Evolutionary conservation across 2,888 invertebrate species (phyloP).

Genomic region (Thalpophila matura): DNA sequence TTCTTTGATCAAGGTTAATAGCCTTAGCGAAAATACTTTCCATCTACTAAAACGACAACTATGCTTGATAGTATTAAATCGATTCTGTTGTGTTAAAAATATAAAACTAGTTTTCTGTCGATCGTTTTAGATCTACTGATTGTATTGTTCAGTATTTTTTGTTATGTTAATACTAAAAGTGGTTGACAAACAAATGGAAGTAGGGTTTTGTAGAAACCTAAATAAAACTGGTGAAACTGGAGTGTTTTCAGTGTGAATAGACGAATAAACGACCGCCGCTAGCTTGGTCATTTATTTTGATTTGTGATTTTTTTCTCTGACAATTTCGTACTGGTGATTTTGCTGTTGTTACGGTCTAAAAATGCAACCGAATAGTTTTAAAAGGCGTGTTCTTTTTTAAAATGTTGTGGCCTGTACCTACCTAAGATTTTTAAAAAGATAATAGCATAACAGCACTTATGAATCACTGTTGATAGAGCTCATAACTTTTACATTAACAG

Average conservation of each 20-base stretch:
- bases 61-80: slow-evolving; percentile 47
- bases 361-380: neutral
- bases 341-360: slow-evolving; percentile 10
- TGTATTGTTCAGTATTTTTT: slow-evolving; percentile 19
- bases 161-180: slow-evolving; percentile 36
- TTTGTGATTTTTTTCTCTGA: slow-evolving; percentile 38
- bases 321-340: slow-evolving; percentile 23
- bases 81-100: slow-evolving; percentile 21
- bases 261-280: slow-evolving; percentile 41
- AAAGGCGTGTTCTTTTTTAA: slow-evolving; percentile 5
- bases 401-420: neutral
- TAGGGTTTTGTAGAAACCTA: slow-evolving; percentile 27
- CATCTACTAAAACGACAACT: slow-evolving; percentile 65
- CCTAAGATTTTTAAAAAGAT: no score
- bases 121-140: slow-evolving; percentile 39
- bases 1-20: slow-evolving; percentile 75
- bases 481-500: slow-evolving; percentile 19
- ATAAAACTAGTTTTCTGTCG: slow-evolving; percentile 44
- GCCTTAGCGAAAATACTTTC: slow-evolving; percentile 67
- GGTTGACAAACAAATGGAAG: slow-evolving; percentile 47
- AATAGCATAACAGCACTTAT: no score
- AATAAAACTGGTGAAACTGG: slow-evolving; percentile 39
- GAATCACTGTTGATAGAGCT: no score
- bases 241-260: slow-evolving; percentile 34
- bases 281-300: slow-evolving; percentile 44